Percentiles rank a stretch among this genome's conserved stretches.
phyloP scores from a whole-genome alignment of 2,888 invertebrate species.

The Cristatella mucedo region DNA sequence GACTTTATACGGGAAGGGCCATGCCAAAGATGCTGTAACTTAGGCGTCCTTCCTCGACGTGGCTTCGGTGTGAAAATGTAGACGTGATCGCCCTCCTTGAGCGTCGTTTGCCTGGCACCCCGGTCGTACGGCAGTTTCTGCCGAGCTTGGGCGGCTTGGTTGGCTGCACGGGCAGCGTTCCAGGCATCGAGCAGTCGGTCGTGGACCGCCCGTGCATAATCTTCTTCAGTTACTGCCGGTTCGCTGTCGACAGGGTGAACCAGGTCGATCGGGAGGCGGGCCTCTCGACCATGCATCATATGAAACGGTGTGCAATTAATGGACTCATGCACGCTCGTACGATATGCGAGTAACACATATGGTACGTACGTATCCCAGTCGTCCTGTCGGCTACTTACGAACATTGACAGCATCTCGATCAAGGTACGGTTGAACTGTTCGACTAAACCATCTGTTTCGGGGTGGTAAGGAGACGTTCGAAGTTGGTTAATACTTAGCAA shows the following conservation, averaged over 20 bases:
- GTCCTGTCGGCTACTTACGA: background rate
- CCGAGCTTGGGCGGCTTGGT: background rate
- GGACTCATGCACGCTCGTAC: background rate
- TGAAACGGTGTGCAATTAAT: background rate
- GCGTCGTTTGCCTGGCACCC: no score
- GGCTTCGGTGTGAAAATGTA: background rate
- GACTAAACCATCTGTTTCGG: no score
- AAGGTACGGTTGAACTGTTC: no score
- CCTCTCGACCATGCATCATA: background rate
- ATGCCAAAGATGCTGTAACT: no score
- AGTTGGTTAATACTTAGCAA: no score
- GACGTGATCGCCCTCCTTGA: no score
- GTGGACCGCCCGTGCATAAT: background rate
- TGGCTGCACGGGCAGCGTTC: background rate
- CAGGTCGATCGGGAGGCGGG: background rate
- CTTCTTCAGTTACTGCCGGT: background rate
- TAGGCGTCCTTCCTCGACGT: background rate
- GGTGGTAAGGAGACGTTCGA: no score
- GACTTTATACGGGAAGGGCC: no score
- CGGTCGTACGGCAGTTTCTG: no score
- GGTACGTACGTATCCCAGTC: slow-evolving; percentile 2
- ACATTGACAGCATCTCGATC: no score
- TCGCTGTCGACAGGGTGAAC: background rate
- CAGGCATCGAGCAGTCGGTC: background rate
- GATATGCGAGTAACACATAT: background rate